phyloP scores from a whole-genome alignment of 2,113 vertebrate genomes.

The Rafetus swinhoei region DNA sequence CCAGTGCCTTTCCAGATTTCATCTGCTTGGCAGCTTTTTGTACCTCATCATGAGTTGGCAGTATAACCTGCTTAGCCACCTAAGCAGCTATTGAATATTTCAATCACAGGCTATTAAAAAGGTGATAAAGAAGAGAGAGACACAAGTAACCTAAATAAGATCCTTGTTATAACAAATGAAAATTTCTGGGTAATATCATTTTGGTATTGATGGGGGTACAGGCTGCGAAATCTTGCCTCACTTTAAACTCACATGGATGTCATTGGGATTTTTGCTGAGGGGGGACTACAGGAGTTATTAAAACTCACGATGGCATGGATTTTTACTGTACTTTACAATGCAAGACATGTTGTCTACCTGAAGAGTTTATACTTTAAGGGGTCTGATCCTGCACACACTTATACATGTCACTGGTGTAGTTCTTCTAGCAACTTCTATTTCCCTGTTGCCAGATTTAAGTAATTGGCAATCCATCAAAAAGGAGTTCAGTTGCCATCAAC shows the following conservation, averaged over 20 bases:
- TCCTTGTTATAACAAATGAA: not conserved
- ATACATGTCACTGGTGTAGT: not conserved
- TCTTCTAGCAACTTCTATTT: not conserved
- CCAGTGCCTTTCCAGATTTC: too few relatives aligned
- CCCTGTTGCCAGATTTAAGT: rapidly evolving
- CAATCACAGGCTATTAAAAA: not conserved
- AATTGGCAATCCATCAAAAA: not conserved
- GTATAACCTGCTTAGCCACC: too few relatives aligned
- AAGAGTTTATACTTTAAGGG: not conserved
- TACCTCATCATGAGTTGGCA: too few relatives aligned
- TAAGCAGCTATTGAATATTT: not conserved
- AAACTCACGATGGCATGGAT: not conserved
- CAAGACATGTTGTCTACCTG: not conserved
- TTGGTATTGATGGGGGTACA: not conserved
- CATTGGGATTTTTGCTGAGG: not conserved
- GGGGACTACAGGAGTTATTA: not conserved
- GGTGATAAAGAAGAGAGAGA: not conserved
- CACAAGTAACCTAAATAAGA: not conserved
- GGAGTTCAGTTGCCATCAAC: not conserved
- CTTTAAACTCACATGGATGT: not conserved
- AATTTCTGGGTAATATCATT: not conserved
- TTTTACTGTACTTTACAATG: not conserved
- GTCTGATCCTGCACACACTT: not conserved
- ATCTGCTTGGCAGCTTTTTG: too few relatives aligned
- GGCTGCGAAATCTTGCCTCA: not conserved